Base-by-base conservation (phyloP, 2,888 invertebrate genomes). In the Busseola fusca region DNA sequence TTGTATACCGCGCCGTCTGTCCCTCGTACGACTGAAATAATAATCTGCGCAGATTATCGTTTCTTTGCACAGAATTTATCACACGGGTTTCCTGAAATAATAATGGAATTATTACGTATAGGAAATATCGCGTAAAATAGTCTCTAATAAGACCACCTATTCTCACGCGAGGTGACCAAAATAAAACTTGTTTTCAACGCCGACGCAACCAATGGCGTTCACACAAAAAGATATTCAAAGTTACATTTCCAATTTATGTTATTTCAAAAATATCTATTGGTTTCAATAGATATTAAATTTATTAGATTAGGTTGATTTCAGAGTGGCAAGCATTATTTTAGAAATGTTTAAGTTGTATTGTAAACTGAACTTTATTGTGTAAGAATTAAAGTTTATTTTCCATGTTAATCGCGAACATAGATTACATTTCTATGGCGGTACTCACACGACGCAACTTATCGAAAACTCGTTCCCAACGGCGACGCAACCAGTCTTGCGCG, bases 41-140 rank as follows among this genome's bases (percentile, higher is more conserved):
- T 1, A 63, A 50, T 0, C 21, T 37, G 0, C 69, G 60, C 0
- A 92, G 63, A 40, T 68, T 83, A 2, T 78, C 67, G 27, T 76
- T 84, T 73, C 64, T 84, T 9, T 40, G 62, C 66, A 89, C 76
- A n/a, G 64, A 12, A 1, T 74, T 3, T 34, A 87, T 48, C 5
- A 78, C 16, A 3, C 37, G 0, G 12, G 42, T 45, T 9, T 76
- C 37, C 91, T 91, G 86, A 58, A 90, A 88, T 54, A 64, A 63
- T 56, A 71, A 34, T 30, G 7, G n/a, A 25, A n/a, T 64, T n/a
- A 30, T 30, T 40, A 30, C 14, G 12, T 7, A 27, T 12, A 25
- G 27, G 3, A 45, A 42, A 30, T 54, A n/a, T 25, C 10, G 1
- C 21, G 0, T 45, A 45, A 45, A 54, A 68, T 52, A 1, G 7